phyloP scores from a whole-genome alignment of 2,113 vertebrate genomes.

The Amphilophus citrinellus region DNA sequence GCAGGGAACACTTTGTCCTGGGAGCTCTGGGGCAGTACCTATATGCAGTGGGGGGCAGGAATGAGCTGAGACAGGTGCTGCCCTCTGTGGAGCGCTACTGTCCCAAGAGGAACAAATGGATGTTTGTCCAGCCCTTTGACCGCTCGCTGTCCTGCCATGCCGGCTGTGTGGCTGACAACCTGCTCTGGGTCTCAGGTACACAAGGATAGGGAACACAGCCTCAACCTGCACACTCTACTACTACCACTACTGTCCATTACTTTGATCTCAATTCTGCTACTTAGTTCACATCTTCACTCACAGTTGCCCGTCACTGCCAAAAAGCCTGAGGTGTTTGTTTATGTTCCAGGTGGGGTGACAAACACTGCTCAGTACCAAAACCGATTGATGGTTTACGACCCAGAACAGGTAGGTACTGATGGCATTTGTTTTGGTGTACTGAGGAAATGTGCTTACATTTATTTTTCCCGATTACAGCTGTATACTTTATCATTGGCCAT shows the following conservation, averaged over 20 bases:
- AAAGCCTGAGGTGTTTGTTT: constrained; percentile 23
- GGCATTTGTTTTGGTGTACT: neutral
- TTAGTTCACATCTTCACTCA: neutral
- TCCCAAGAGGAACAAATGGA: constrained; percentile 97
- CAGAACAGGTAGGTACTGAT: constrained; percentile 85
- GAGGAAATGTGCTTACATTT: neutral
- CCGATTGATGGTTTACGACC: constrained; percentile 96
- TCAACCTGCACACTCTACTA: neutral
- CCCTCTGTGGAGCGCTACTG: constrained; percentile 96
- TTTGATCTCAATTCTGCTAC: neutral
- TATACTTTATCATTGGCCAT: neutral
- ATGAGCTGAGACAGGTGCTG: constrained; percentile 94
- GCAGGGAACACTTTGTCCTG: constrained; percentile 95
- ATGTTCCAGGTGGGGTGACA: constrained; percentile 92
- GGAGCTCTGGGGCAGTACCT: constrained; percentile 91
- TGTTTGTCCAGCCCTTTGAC: constrained; percentile 94
- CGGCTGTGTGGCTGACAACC: constrained; percentile 92
- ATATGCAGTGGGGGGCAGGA: constrained; percentile 93
- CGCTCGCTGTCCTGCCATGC: constrained; percentile 97
- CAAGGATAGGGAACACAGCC: neutral
- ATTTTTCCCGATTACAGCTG: neutral
- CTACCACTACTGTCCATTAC: neutral
- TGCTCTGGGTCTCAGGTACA: constrained; percentile 98
- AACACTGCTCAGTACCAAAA: constrained; percentile 99
- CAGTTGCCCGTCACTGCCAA: neutral